Percentiles rank a stretch among this genome's conserved stretches.
phyloP scores from a whole-genome alignment of 2,797 vertebrate genomes.

The Premnoplex brunnescens region DNA sequence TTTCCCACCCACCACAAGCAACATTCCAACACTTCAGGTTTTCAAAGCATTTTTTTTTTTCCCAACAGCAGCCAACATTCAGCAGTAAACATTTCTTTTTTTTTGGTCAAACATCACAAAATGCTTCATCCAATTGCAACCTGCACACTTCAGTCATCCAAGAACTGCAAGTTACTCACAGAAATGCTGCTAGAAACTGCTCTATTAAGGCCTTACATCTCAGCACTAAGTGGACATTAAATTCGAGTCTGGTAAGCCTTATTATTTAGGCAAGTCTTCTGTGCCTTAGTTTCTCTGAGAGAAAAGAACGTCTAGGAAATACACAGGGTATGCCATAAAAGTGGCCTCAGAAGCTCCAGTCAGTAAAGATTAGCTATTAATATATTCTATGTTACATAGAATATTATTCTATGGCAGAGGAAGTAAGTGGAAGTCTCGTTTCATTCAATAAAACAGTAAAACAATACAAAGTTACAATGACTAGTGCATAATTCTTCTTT shows the following conservation, averaged over 20 bases:
- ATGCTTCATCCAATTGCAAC: rapidly evolving
- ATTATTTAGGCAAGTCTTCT: background rate
- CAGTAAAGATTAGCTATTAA: rapidly evolving
- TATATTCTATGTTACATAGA: background rate
- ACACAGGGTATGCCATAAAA: rapidly evolving
- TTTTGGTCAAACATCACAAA: background rate
- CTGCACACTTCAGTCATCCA: background rate
- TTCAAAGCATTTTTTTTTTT: background rate
- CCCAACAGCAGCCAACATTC: background rate
- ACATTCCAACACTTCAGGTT: background rate
- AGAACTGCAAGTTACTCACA: background rate
- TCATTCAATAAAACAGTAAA: background rate
- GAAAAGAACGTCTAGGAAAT: background rate
- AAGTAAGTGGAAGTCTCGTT: background rate
- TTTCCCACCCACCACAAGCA: background rate
- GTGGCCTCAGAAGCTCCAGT: background rate
- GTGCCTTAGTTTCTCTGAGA: background rate
- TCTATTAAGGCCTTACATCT: background rate
- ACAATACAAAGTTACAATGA: rapidly evolving
- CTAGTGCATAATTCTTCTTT: background rate
- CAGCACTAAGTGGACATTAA: background rate
- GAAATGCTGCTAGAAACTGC: background rate
- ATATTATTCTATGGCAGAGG: background rate
- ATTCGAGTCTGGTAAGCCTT: rapidly evolving
- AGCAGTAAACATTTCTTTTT: background rate